A percentile compares a stretch with the other conserved stretches of the same genome.
These are phyloP conservation scores for Gastrophysa polygoni DNA, from an alignment of 2,888 invertebrate genomes.

Conservation along the genomic window DNA sequence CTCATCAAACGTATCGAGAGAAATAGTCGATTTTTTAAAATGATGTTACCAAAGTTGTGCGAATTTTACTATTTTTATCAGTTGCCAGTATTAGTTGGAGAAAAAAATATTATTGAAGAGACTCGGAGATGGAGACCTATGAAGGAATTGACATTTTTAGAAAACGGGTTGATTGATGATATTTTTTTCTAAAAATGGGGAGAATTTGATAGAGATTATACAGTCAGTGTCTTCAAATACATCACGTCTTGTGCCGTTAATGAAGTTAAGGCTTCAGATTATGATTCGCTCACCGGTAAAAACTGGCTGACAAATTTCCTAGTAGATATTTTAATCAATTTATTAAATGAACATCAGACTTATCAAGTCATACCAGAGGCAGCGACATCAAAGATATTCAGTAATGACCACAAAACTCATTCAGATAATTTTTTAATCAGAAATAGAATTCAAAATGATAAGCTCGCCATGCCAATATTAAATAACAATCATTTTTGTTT, in stretches of 20 bases:
- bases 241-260: background rate
- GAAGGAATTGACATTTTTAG: background rate
- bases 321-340: background rate
- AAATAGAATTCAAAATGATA: too few relatives aligned
- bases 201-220: background rate
- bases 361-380: constrained; percentile 1
- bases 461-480: too few relatives aligned
- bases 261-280: background rate
- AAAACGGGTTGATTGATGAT: background rate
- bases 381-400: too few relatives aligned
- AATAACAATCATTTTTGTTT: too few relatives aligned
- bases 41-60: background rate
- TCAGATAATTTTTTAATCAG: too few relatives aligned
- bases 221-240: background rate
- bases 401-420: too few relatives aligned
- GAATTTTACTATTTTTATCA: constrained; percentile 1
- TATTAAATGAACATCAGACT: background rate
- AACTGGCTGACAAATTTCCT: constrained; percentile 1
- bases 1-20: background rate
- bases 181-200: background rate
- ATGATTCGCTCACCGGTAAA: background rate
- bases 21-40: background rate
- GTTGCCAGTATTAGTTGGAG: background rate
- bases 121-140: background rate
- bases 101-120: too few relatives aligned